phyloP scores from a whole-genome alignment of 2,888 invertebrate genomes.

The Girardia tigrina region DNA sequence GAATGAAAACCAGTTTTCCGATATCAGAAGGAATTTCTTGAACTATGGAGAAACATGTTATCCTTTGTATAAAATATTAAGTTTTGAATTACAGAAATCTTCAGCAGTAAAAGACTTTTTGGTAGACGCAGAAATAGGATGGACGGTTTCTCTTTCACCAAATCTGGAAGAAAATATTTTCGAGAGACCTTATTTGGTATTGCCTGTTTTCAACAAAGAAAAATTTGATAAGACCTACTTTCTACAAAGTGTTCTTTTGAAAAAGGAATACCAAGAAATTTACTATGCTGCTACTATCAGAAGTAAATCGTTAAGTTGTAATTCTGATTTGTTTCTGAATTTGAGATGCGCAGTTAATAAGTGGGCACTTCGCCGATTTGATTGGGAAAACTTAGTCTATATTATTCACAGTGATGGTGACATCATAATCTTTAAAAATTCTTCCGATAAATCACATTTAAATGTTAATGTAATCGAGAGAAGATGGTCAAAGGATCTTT shows the following conservation, averaged over 20 bases:
- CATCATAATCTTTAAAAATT: neutral
- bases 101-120: neutral
- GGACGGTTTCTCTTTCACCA: neutral
- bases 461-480: neutral
- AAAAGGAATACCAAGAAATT: neutral
- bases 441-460: neutral
- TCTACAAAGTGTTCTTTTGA: neutral
- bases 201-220: neutral
- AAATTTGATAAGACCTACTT: neutral
- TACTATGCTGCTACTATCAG: neutral
- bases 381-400: neutral
- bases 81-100: neutral
- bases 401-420: neutral
- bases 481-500: neutral
- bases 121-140: neutral
- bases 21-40: neutral
- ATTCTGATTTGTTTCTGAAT: neutral
- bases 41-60: neutral
- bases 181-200: neutral
- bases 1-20: neutral
- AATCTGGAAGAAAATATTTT: constrained; percentile 5
- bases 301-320: neutral
- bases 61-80: constrained; percentile 7
- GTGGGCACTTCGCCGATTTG: neutral
- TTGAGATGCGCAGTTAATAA: neutral